Evolutionary conservation across 1,140 invertebrate genomes (phyloP).

Genomic region (Portunus trituberculatus): DNA sequence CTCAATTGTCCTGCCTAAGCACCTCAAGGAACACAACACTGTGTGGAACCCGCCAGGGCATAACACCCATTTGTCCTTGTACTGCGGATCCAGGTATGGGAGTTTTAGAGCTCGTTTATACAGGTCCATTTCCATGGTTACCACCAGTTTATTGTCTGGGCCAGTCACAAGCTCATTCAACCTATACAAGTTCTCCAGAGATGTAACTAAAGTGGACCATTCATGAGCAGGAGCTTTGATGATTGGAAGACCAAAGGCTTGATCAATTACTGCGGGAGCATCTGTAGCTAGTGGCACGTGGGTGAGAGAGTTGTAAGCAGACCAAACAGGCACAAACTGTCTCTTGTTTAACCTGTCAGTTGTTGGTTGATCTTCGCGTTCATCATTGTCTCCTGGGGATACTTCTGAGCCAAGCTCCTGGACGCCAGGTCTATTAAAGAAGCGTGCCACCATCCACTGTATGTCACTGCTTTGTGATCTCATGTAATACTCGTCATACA

Average conservation of each 20-base stretch:
- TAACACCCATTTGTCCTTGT: slow-evolving; percentile 39
- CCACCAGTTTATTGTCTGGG: not conserved
- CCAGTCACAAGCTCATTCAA: slow-evolving; percentile 33
- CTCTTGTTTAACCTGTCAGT: too few relatives aligned
- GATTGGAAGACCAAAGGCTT: not conserved
- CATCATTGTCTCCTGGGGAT: too few relatives aligned
- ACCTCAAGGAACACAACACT: slow-evolving; percentile 34
- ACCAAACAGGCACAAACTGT: too few relatives aligned
- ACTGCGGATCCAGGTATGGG: slow-evolving; percentile 25
- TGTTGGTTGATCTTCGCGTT: too few relatives aligned
- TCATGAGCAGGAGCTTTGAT: slow-evolving; percentile 39
- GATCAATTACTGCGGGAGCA: not conserved
- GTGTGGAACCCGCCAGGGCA: slow-evolving; percentile 37
- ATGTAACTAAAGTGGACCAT: slow-evolving; percentile 46
- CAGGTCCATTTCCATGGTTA: slow-evolving; percentile 48
- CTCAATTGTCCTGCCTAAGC: slow-evolving; percentile 52
- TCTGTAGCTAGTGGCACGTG: too few relatives aligned
- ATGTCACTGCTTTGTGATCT: not conserved
- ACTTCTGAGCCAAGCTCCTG: too few relatives aligned
- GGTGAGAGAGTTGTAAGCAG: too few relatives aligned
- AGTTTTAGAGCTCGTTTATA: slow-evolving; percentile 45
- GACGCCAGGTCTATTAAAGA: too few relatives aligned
- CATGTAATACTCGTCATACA: too few relatives aligned
- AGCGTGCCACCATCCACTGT: not conserved
- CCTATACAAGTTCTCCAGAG: slow-evolving; percentile 28